A percentile compares a stretch with the other conserved stretches of the same genome.
Conservation (phyloP, 53 echinoderm and acorn worm species). For the Pentamera pediparva region DNA sequence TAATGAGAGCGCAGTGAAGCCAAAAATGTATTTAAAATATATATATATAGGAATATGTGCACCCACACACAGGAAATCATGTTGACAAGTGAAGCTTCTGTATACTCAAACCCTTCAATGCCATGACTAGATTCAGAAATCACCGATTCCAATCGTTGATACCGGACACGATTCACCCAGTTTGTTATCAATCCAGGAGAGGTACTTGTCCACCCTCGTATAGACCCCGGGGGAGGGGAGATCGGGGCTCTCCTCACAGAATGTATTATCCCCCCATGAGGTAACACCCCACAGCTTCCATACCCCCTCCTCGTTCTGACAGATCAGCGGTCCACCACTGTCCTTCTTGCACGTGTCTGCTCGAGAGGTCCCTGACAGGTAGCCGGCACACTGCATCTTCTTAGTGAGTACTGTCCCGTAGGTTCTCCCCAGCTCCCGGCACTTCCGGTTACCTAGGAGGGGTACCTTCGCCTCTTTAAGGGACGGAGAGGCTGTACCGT, state of each 20-base stretch:
- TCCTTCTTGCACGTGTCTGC: constrained; percentile 91
- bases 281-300: constrained; percentile 85
- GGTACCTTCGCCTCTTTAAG: constrained; percentile 71
- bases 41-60: no score
- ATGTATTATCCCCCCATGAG: constrained; percentile 83
- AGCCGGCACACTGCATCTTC: constrained; percentile 84
- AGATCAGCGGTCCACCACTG: constrained; percentile 97
- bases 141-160: no score
- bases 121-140: no score
- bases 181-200: constrained; percentile 67
- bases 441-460: constrained; percentile 46
- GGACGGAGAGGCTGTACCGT: constrained; percentile 26
- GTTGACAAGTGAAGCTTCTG: no score
- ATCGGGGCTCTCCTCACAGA: constrained; percentile 54
- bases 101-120: no score
- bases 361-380: constrained; percentile 37
- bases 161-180: constrained; percentile 23
- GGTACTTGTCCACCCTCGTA: constrained; percentile 64
- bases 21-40: no score
- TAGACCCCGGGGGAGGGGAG: constrained; percentile 73
- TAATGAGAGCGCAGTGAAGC: no score
- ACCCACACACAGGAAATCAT: no score
- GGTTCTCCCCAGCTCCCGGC: constrained; percentile 34
- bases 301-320: constrained; percentile 48
- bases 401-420: constrained; percentile 64